phyloP scores from a whole-genome alignment of 1,140 invertebrate genomes.

The Stegodyphus dumicola region DNA sequence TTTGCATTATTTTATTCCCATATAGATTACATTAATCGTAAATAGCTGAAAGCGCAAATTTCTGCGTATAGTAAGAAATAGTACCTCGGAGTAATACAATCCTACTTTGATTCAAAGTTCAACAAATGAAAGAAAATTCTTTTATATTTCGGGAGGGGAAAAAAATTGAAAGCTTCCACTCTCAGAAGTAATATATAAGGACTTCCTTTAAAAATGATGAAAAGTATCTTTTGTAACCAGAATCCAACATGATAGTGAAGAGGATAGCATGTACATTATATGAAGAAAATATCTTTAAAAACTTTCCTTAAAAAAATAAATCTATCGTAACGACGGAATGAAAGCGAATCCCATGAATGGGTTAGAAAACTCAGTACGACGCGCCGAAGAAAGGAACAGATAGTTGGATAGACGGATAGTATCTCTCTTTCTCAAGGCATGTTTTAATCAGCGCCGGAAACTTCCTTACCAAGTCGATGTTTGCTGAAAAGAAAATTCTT shows the following conservation, averaged over 20 bases:
- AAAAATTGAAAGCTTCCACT: too few relatives aligned
- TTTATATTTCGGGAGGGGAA: too few relatives aligned
- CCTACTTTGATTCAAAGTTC: too few relatives aligned
- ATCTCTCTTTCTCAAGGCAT: slow-evolving; percentile 16
- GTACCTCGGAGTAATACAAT: too few relatives aligned
- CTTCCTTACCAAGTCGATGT: slow-evolving; percentile 17
- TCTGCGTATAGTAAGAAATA: too few relatives aligned
- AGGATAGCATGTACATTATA: slow-evolving; percentile 16
- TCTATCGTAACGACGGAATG: slow-evolving; percentile 8
- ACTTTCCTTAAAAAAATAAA: slow-evolving; percentile 7
- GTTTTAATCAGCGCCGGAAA: slow-evolving; percentile 46
- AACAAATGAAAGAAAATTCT: too few relatives aligned
- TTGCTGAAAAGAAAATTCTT: slow-evolving; percentile 46
- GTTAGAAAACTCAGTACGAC: slow-evolving; percentile 36
- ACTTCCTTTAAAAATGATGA: slow-evolving; percentile 12
- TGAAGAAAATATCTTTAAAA: neutral
- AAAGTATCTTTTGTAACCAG: slow-evolving; percentile 19
- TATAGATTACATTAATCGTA: too few relatives aligned
- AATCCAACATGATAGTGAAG: slow-evolving; percentile 15
- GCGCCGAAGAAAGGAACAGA: slow-evolving; percentile 3
- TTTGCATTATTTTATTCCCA: too few relatives aligned
- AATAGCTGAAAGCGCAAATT: too few relatives aligned
- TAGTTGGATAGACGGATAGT: slow-evolving; percentile 34
- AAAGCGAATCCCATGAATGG: slow-evolving; percentile 53
- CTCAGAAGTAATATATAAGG: neutral